A percentile compares a stretch with the other conserved stretches of the same genome.
Evolutionary conservation across 1,140 invertebrate species (phyloP).

Genomic region (Drosophila hydei): DNA sequence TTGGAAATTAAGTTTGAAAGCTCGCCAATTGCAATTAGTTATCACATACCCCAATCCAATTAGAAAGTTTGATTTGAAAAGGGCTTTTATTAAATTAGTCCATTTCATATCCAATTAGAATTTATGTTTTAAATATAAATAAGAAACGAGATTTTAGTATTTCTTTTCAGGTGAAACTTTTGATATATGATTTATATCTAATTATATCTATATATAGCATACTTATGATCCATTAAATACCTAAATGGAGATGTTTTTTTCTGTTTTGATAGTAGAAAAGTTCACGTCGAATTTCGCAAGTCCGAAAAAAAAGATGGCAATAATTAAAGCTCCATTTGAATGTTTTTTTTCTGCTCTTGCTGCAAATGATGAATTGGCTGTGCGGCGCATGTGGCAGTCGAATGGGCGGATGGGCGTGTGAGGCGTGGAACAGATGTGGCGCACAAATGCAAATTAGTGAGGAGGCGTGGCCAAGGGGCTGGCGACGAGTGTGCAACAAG

Average conservation of each 20-base stretch:
- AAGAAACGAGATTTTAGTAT: too few relatives aligned
- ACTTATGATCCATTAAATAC: too few relatives aligned
- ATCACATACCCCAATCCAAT: too few relatives aligned
- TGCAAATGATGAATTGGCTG: slow-evolving; percentile 69
- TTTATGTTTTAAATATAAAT: background rate
- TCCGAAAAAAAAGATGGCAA: slow-evolving; percentile 49
- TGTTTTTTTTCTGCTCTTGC: slow-evolving; percentile 53
- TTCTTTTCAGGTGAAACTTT: too few relatives aligned
- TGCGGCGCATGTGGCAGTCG: slow-evolving; percentile 62
- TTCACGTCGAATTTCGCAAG: slow-evolving; percentile 58
- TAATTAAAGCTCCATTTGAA: slow-evolving; percentile 57
- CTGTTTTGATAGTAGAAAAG: too few relatives aligned
- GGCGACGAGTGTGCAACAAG: slow-evolving; percentile 36
- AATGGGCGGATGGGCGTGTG: slow-evolving; percentile 2
- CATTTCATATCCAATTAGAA: background rate
- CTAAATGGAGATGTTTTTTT: too few relatives aligned
- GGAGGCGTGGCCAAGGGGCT: slow-evolving; percentile 29
- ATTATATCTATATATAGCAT: too few relatives aligned
- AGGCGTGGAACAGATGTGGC: slow-evolving; percentile 18
- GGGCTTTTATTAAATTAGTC: too few relatives aligned
- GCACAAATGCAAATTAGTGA: slow-evolving; percentile 69
- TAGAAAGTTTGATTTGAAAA: too few relatives aligned
- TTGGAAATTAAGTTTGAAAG: too few relatives aligned
- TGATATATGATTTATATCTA: too few relatives aligned
- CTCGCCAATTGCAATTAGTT: too few relatives aligned